Conservation (phyloP, 1,140 invertebrate species). For the Aphis craccivora region DNA sequence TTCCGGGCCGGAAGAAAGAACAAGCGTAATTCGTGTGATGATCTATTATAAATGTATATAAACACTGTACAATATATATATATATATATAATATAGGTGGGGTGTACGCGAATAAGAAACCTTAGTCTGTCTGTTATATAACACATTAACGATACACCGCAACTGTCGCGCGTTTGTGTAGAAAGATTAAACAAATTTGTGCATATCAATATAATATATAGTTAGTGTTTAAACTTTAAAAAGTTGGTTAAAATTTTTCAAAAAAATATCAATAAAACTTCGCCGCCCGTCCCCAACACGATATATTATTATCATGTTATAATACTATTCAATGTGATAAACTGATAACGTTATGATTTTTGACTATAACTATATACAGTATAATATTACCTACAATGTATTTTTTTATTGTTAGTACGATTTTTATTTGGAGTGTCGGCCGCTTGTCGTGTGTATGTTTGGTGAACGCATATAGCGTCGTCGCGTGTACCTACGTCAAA, state of each 20-base stretch:
- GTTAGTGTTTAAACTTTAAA: background rate
- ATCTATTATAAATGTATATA: too few species aligned
- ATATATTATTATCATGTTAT: background rate
- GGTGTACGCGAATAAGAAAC: too few species aligned
- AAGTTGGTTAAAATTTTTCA: background rate
- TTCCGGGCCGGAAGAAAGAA: background rate
- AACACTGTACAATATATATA: too few species aligned
- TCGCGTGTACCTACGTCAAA: background rate
- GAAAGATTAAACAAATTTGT: too few species aligned
- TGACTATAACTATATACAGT: background rate
- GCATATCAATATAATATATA: background rate
- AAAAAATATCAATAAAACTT: background rate
- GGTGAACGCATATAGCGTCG: background rate
- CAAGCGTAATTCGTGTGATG: too few species aligned
- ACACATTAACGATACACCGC: background rate
- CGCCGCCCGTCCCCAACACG: background rate
- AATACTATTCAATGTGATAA: background rate
- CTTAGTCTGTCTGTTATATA: too few species aligned
- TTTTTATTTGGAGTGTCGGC: conserved; percentile 21
- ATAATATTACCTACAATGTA: background rate
- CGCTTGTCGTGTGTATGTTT: background rate
- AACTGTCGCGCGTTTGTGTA: background rate
- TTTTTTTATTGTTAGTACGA: background rate
- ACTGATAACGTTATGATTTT: background rate
- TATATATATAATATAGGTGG: too few species aligned